Base-by-base conservation (phyloP, 2,888 invertebrate genomes). In the Synanthedon myopaeformis region DNA sequence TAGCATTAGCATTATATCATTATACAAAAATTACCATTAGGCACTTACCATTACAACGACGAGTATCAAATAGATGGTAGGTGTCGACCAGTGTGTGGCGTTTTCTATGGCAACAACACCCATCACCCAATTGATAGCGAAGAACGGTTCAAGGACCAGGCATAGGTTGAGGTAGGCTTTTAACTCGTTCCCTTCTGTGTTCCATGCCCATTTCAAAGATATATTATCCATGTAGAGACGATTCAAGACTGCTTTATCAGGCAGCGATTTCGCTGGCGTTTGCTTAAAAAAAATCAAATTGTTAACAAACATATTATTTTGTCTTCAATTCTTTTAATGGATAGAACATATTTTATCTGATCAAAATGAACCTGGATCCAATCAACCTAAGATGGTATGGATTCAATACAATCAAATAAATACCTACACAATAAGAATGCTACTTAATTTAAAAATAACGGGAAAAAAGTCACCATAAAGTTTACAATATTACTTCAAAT, bases 41-140 rank as follows among this genome's bases (percentile, higher is more conserved):
- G 2, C 13, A 58, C 81, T 82, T 72, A 91, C 91, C 90, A 91
- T 89, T 56, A 88, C 74, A 59, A 89, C 82, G 14, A 89, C 89
- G 17, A 89, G 79, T 49, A 91, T 77, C 48, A 90, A 79, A 63
- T 90, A 91, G 53, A 90, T 86, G 1, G 90, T 82, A 0, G 91
- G 89, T 56, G 91, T 90, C 4, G 89, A 84, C 80, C 89, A 90
- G 62, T 90, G 89, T 2, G 89, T 79, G 2, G 91, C 89, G 67
- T 93, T 92, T 69, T 93, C 93, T 48, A 93, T 87, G 0, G 93
- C 92, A 41, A 93, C 88, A 4, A 93, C 92, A 1, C 92, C 92
- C 75, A 92, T 89, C 61, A 93, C 92, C 93, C 93, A 93, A 63
- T 92, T 91, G 17, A 93, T 89, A 11, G 91, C 91, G 65, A 92